These are phyloP conservation scores for Spheniscus mendiculus DNA, from an alignment of 2,113 vertebrate species.

Conservation along the genomic window DNA sequence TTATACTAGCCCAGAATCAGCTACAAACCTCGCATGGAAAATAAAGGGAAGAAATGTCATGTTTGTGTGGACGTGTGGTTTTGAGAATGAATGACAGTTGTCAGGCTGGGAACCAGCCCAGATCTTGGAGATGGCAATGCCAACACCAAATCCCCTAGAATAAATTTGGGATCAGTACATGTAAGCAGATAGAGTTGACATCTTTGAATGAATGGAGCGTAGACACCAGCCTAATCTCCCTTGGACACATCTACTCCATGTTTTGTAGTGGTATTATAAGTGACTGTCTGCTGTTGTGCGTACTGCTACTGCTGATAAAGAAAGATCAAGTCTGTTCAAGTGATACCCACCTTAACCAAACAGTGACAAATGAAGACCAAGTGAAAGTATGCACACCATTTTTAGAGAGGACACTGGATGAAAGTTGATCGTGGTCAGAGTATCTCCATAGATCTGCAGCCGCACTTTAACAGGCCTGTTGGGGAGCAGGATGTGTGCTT, in stretches of 20 bases:
- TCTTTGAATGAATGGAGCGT: background rate
- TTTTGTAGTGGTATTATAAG: background rate
- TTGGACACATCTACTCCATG: background rate
- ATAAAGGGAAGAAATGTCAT: background rate
- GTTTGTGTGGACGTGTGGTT: background rate
- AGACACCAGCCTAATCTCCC: background rate
- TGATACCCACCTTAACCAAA: background rate
- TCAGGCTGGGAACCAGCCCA: background rate
- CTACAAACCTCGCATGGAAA: background rate
- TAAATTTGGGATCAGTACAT: background rate
- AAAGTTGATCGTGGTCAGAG: background rate
- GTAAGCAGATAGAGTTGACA: background rate
- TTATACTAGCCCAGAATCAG: background rate
- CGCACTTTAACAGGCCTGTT: background rate
- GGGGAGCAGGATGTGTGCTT: background rate
- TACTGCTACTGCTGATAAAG: background rate
- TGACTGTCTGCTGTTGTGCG: accelerated
- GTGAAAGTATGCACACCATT: background rate
- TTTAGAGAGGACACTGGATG: background rate
- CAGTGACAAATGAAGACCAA: background rate
- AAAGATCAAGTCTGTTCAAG: background rate
- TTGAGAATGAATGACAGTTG: too few relatives aligned
- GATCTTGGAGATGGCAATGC: background rate
- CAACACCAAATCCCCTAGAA: background rate
- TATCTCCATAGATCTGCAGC: background rate